These are phyloP conservation scores for Cenopis cana DNA, from an alignment of 2,888 invertebrate species.

Conservation along the genomic window DNA sequence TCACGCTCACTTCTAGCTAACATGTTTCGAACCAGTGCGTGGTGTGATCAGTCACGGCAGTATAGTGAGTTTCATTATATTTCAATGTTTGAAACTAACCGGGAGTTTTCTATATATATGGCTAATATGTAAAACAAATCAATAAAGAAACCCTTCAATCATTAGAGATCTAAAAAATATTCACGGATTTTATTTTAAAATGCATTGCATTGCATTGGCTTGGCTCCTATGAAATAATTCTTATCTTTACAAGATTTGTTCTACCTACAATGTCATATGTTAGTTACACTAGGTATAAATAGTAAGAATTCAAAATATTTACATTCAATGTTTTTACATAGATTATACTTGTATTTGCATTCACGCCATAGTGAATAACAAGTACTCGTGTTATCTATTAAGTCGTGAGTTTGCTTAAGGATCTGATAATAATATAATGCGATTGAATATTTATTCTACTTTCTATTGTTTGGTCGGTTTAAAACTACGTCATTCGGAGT, in stretches of 20 bases:
- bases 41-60: too few relatives aligned
- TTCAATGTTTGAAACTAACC: too few relatives aligned
- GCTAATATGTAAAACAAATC: too few relatives aligned
- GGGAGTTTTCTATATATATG: too few relatives aligned
- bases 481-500: neutral
- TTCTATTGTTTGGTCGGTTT: constrained; percentile 12
- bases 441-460: neutral
- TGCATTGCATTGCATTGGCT: too few relatives aligned
- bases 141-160: too few relatives aligned
- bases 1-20: too few relatives aligned
- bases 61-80: too few relatives aligned
- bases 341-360: too few relatives aligned
- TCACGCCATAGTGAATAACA: constrained; percentile 6
- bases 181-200: neutral
- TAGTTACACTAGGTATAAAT: neutral
- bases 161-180: neutral
- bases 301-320: constrained; percentile 15
- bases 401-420: constrained; percentile 3
- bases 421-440: constrained; percentile 6
- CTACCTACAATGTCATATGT: neutral
- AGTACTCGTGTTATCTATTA: neutral
- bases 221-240: neutral
- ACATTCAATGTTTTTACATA: neutral
- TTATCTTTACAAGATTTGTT: neutral
- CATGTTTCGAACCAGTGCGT: too few relatives aligned